Base-by-base conservation (phyloP, 2,797 vertebrate genomes). In the Pipistrellus kuhlii region DNA sequence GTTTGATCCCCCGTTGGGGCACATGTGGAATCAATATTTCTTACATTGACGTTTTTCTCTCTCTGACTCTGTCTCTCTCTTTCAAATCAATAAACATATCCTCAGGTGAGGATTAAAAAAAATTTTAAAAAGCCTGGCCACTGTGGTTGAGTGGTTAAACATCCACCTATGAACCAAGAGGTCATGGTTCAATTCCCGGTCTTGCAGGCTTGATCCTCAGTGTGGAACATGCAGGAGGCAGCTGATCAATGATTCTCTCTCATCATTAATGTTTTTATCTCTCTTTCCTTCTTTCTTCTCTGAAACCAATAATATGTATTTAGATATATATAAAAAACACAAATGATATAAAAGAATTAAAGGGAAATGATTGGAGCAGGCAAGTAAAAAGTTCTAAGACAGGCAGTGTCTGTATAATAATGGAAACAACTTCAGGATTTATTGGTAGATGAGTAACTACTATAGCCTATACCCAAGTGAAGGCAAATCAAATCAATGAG, bases 361-460 rank as follows among this genome's bases (percentile, higher is more conserved):
- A 85, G 25, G 46, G 13, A 10, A 93, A 77, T 91, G 41, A 85
- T 62, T 72, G 25, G 48, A 82, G 35, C 20, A 83, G 35, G n/a
- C 11, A 78, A 62, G 14, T 90, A 48, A 64, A n/a, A 91, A 66
- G 21, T 91, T 95, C 69, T 90, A 48, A 93, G 76, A 21, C 41
- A 72, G 44, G 9, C 20, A 44, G 21, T 64, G 35, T 90, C 27
- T 89, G 5, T 78, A 13, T 77, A 92, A n/a, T 84, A 75, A 72
- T 76, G 76, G 27, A 91, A 94, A 76, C 23, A n/a, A 85, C 32
- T 72, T 85, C 46, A 46, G 17, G 44, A 88, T 88, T 94, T 66
- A 21, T 81, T 88, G 84, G 20, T 95, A 91, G n/a, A n/a, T 76
- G 51, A 95, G 23, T 66, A 95, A 59, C 46, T 91, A n/a, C 32